Base-by-base conservation (phyloP, 2,888 invertebrate genomes). In the Cephus pulcher region DNA sequence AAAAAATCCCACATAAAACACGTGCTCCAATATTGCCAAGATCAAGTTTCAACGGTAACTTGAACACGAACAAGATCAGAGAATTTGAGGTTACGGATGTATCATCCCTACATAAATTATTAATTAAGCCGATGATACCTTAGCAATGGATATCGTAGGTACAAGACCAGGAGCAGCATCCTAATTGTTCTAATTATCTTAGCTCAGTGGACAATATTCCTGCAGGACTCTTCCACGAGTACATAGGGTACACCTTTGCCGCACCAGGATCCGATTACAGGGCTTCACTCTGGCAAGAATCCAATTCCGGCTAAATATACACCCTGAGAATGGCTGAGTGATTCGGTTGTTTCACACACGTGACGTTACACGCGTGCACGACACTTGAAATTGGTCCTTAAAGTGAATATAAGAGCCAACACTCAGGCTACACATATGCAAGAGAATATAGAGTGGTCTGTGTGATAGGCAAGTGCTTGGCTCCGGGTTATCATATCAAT, bases 301-400 rank as follows among this genome's bases (percentile, higher is more conserved):
- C 84, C 86, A 86, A 84, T 83, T 84, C 82, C 81, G 81, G 80
- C 85, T 86, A 86, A 86, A 88, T 86, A 86, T 87, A 87, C 80
- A 56, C 74, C 69, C 69, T 76, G 74, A 75, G 76, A 70, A 76
- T 78, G 70, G 74, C 56, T 69, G 76, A 40, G 79, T 76, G 79
- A 76, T 76, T 79, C 79, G 74, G 79, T 79, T 79, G 76, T 79
- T 76, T 73, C 70, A 73, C 69, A 73, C 78, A 78, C 78, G 78
- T 75, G 73, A 30, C 40, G 70, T 30, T 32, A 70, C 70, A 15
- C 70, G 33, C 70, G 70, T 70, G 70, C 70, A 33, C 33, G 70
- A 15, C 70, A 70, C 70, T 70, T 70, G 32, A 33, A 70, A 70
- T 70, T 33, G 70, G 32, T 12, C 70, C 70, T 35, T 34, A 75